Conservation (phyloP, 2,113 vertebrate species). For the Xerus inauris region DNA sequence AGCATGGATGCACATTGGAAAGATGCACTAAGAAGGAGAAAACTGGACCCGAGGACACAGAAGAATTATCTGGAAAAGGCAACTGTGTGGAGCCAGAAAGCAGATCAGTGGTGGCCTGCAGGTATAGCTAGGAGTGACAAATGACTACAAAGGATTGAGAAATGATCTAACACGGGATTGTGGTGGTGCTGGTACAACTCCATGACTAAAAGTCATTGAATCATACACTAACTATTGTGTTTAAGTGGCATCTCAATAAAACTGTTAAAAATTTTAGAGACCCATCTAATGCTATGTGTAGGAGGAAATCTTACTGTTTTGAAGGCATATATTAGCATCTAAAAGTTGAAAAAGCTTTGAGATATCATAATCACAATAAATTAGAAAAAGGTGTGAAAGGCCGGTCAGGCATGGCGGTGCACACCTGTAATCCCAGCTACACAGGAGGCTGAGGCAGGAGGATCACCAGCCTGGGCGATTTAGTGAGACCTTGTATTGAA, state of each 20-base stretch:
- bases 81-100: background rate
- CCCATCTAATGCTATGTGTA: background rate
- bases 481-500: too few relatives aligned
- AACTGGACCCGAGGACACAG: background rate
- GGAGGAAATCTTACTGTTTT: background rate
- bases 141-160: background rate
- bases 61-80: background rate
- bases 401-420: too few relatives aligned
- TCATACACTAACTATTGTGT: background rate
- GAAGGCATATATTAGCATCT: background rate
- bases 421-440: too few relatives aligned
- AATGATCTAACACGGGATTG: background rate
- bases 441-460: too few relatives aligned
- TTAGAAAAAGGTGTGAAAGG: background rate
- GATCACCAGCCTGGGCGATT: too few relatives aligned
- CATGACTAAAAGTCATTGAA: background rate
- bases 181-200: background rate
- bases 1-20: background rate
- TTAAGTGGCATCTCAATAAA: background rate
- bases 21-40: background rate
- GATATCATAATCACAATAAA: background rate
- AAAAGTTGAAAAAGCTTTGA: background rate
- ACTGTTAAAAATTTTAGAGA: background rate
- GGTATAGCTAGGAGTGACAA: background rate
- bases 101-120: background rate